These are phyloP conservation scores for Uropsilus gracilis DNA, from an alignment of 2,113 vertebrate species.

Conservation along the genomic window DNA sequence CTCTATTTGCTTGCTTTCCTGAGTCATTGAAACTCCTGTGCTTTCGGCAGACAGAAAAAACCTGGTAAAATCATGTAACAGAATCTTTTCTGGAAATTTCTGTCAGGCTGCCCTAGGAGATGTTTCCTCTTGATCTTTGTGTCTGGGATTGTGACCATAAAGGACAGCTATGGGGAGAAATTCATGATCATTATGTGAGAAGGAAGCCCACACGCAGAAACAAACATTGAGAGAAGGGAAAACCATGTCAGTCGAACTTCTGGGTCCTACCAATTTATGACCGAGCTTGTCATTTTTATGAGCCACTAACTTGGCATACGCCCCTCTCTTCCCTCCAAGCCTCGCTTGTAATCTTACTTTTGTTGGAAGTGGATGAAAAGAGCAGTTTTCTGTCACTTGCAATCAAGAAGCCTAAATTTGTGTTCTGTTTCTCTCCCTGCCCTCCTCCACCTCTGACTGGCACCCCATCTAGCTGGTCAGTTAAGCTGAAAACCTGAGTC, in stretches of 20 bases:
- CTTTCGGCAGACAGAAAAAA: too few relatives aligned
- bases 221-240: neutral
- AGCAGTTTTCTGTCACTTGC: neutral
- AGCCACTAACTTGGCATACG: neutral
- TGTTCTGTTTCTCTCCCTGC: neutral
- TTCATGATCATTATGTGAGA: neutral
- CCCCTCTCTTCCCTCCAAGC: too few relatives aligned
- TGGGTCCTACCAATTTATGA: neutral
- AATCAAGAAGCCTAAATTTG: neutral
- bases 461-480: neutral
- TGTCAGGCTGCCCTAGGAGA: neutral
- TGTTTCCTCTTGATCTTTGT: neutral
- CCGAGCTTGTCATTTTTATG: neutral
- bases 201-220: neutral
- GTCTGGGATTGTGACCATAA: neutral
- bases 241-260: neutral
- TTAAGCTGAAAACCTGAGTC: neutral
- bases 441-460: neutral
- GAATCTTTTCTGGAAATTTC: slow-evolving; percentile 26
- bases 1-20: too few relatives aligned
- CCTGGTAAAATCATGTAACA: too few relatives aligned
- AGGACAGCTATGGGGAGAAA: neutral
- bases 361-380: neutral
- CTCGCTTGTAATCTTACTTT: neutral
- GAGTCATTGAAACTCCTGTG: too few relatives aligned